These are phyloP conservation scores for Apoda limacodes DNA, from an alignment of 2,888 invertebrate genomes.

Conservation along the genomic window DNA sequence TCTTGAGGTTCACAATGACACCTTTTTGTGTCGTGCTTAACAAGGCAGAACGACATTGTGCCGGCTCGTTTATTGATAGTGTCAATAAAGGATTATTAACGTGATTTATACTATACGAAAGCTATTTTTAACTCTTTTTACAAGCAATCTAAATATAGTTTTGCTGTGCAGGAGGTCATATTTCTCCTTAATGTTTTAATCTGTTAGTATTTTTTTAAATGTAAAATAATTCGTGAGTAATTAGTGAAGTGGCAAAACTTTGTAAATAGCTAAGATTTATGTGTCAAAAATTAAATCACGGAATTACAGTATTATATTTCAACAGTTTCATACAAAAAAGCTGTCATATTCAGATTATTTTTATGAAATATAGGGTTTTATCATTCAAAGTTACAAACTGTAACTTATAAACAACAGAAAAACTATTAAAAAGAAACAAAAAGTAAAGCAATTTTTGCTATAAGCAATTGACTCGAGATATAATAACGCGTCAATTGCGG, in stretches of 20 bases:
- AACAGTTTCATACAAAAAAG: too few species aligned
- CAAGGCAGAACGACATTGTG: conserved; percentile 49
- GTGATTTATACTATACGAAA: conserved; percentile 38
- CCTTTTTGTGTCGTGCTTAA: conserved; percentile 53
- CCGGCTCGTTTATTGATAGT: conserved; percentile 44
- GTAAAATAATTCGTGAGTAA: too few species aligned
- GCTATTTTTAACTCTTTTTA: conserved; percentile 25
- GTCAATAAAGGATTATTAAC: conserved; percentile 54
- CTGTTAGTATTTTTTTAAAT: not conserved
- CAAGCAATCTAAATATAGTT: conserved; percentile 15
- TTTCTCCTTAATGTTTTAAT: not conserved
- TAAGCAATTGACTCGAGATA: not conserved
- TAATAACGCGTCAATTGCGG: not conserved
- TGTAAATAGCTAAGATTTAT: too few species aligned
- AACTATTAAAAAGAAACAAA: not conserved
- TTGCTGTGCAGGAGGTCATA: conserved; percentile 21
- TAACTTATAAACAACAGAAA: too few species aligned
- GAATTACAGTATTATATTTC: too few species aligned
- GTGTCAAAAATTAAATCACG: too few species aligned
- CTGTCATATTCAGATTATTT: too few species aligned
- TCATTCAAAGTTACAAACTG: too few species aligned
- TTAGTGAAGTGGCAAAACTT: too few species aligned
- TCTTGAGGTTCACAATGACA: conserved; percentile 51
- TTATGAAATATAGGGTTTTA: too few species aligned
- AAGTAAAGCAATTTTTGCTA: not conserved